Evolutionary conservation across 2,888 invertebrate species (phyloP), one percentile per base, ranked within the genome.

Genomic region (Agrochola lychnidis): DNA sequence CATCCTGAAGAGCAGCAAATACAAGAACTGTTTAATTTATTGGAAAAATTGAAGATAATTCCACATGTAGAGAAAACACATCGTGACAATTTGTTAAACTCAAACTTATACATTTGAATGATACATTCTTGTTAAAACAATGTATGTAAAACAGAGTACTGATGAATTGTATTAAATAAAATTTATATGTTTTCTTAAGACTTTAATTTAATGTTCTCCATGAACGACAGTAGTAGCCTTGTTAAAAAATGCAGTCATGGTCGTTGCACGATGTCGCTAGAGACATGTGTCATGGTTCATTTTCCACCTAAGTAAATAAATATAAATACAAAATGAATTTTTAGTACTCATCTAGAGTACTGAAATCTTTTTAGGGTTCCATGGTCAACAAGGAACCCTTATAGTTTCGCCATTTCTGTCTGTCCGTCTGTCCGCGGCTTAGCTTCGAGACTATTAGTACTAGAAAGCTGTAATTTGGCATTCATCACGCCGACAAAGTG

Each of bases 31-130:
- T 91, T 94, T 74, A 86, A 88, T 70, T 85, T 96, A 42, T 88
- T 96, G 64, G 88, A 91, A 78, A 90, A 93, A 77, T 84, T 95
- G 0, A 87, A 94, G 78, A 90, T 96, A 62, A 87, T 92, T n/a
- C 86, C 92, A 68, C 86, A 88, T 63, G 56, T 76, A 12, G 78
- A 79, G 59, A 89, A 88, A 81, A 84, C 89, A 45, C 91, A 90
- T 75, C 86, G 87, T 61, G 91, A 82, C 76, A 90, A 84, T 87
- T 80, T 94, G 59, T 87, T 93, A 12, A 94, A 91, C 84, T 94
- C 95, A 9, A 96, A 96, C 91, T 92, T 96, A 78, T 96, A 96
- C 81, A 95, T 96, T 87, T 95, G 81, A 94, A 83, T 70, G n/a
- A 68, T 19, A 51, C n/a, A 59, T 64, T 36, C 10, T 59, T 57